Base-by-base conservation (phyloP, 2,888 invertebrate genomes). In the Tipula helvola region DNA sequence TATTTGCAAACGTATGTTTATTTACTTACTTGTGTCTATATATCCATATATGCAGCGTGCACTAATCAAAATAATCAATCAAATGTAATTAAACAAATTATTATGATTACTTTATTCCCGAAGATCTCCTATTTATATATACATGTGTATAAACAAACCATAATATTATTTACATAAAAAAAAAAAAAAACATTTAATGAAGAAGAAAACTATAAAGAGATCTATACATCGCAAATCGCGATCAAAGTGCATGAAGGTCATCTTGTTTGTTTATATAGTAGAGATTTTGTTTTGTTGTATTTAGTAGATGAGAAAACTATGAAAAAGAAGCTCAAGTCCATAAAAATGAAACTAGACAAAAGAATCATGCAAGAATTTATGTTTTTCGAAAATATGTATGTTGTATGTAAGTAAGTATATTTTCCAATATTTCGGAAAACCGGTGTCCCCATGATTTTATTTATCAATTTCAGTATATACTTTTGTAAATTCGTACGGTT, bases 231-330 rank as follows among this genome's bases (percentile, higher is more conserved):
- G 71, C 71, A 71, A 71, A 84, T 84, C 84, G 84, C 84, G 84
- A 84, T 84, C 84, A 85, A 85, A 85, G 85, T 85, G 85, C 85
- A 85, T 85, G 85, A 85, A 85, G 85, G 85, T 85, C 85, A 85
- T 85, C 85, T 84, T 84, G 39, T 84, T 84, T 39, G 84, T 84
- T 84, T 84, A 36, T 71, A 71, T 10, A 71, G 71, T 71, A 28
- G 71, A 84, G n/a, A 39, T 84, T 84, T 3, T 84, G 44, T 44
- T 12, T 83, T 36, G 13, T 83, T 83, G 36, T 36, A 83, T n/a
- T 39, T 84, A 36, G 39, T 84, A 84, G 84, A 84, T 84, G 41
- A 84, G 16, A 84, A 18, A 84, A 84, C 41, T 36, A 39, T 16
- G 84, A 84, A 39, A 83, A 84, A 84, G 84, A 84, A 84, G 84